Evolutionary conservation across 2,113 vertebrate species (phyloP), one percentile per base, ranked within the genome.

Genomic region (Rhabdomys dilectus): DNA sequence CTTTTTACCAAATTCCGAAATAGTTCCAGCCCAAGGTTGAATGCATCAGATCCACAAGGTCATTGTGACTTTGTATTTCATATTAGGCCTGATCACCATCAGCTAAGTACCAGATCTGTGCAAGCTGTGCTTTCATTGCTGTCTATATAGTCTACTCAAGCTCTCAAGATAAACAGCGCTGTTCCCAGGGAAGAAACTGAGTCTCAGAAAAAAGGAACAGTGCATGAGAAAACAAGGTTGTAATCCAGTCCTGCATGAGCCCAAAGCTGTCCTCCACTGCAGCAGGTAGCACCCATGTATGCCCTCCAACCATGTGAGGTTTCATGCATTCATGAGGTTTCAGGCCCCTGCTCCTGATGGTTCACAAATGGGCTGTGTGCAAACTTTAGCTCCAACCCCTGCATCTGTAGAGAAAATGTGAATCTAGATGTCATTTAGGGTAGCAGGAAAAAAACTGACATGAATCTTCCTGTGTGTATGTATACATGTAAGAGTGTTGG

Each of bases 1-100:
- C 66, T 93, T 97, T 95, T 45, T 68, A 58, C 51, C 17, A 48
- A 91, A 90, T 90, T 82, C 88, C 88, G 58, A 88, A 66, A 51
- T 58, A 80, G 91, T 42, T 72, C 77, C 48, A 73, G 22, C 19
- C 60, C 73, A 82, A 53, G 39, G 10, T 53, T 95, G 80, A 62
- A 51, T 13, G 72, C 31, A 89, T 73, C 21, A 29, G 31, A 78
- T 21, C 48, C n/a, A 21, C 0, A 0, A 91, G 48, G 60, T 96
- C 93, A 64, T n/a, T 0, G 4, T 53, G 89, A 96, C 91, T 86
- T 64, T 22, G 1, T 31, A 13, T 58, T 34, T 58, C 8, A 3
- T 10, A 12, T 36, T 0, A 70, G 39, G 81, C 29, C 77, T 51
- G 93, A 48, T 15, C 22, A 24, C 72, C 2, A 7, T 16, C 29